Percentiles rank a stretch among this genome's conserved stretches.
These are phyloP conservation scores for Neelides sp. DNA, from an alignment of 1,140 invertebrate genomes.

Conservation along the genomic window DNA sequence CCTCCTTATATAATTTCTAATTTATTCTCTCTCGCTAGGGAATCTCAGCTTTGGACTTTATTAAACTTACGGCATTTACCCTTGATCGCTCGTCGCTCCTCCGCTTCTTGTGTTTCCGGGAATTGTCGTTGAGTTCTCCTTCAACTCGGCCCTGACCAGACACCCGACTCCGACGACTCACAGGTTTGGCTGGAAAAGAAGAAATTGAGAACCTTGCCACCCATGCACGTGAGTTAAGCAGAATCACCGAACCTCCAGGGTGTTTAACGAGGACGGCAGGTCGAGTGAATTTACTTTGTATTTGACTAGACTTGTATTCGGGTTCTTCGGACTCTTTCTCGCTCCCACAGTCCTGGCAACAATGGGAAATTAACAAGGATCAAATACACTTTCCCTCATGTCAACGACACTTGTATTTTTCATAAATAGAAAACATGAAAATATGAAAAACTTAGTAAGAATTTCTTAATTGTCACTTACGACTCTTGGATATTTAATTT, in stretches of 20 bases:
- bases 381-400: constrained; percentile 10
- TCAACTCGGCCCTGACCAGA: constrained; percentile 16
- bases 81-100: constrained; percentile 24
- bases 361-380: no score
- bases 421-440: background rate
- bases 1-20: no score
- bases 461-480: no score
- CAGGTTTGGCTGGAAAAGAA: constrained; percentile 14
- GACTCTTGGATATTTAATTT: constrained; percentile 61
- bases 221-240: no score
- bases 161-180: constrained; percentile 22
- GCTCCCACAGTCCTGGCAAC: no score
- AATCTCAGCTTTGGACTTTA: no score
- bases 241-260: no score
- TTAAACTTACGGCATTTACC: constrained; percentile 8
- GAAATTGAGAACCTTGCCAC: constrained; percentile 5
- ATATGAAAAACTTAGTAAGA: constrained; percentile 2
- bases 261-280: no score
- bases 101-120: constrained; percentile 22
- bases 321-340: constrained; percentile 14
- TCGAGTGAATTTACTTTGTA: background rate
- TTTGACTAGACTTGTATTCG: constrained; percentile 7
- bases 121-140: constrained; percentile 15
- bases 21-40: no score
- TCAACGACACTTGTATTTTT: constrained; percentile 14